Evolutionary conservation across 1,140 invertebrate genomes (phyloP).

Genomic region (Drosophila ogumai): DNA sequence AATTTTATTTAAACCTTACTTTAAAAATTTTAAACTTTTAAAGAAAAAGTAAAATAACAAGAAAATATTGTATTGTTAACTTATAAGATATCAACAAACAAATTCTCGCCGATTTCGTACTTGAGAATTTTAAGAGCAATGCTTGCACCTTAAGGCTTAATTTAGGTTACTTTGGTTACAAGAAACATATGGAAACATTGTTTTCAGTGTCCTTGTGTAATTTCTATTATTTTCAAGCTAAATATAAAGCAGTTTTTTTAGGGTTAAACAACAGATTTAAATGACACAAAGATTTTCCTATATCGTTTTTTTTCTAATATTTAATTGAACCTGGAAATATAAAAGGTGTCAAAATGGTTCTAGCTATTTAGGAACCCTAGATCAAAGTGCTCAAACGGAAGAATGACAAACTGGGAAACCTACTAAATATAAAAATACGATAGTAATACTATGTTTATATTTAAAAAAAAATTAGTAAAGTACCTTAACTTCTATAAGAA

Average conservation of each 20-base stretch:
- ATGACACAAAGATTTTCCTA: background rate
- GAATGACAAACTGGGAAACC: background rate
- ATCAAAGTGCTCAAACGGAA: background rate
- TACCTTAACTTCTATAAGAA: too few species aligned
- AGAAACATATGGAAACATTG: too few species aligned
- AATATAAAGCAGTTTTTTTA: background rate
- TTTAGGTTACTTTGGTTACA: too few species aligned
- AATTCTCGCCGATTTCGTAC: background rate
- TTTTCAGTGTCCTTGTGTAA: too few species aligned
- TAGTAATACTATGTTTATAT: background rate
- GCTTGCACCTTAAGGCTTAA: background rate
- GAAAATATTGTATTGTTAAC: too few species aligned
- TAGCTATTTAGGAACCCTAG: background rate
- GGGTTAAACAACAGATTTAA: background rate
- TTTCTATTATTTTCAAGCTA: background rate
- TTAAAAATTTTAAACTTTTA: too few species aligned
- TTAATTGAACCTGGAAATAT: background rate
- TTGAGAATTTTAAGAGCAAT: background rate
- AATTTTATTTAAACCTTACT: background rate
- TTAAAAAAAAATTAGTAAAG: too few species aligned
- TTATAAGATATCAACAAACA: too few species aligned
- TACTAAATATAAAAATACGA: background rate
- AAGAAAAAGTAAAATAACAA: too few species aligned
- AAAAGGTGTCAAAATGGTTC: background rate
- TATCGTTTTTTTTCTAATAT: background rate